Evolutionary conservation across 2,797 vertebrate species (phyloP), one percentile per base, ranked within the genome.

Genomic region (Tiaroga cobitis): DNA sequence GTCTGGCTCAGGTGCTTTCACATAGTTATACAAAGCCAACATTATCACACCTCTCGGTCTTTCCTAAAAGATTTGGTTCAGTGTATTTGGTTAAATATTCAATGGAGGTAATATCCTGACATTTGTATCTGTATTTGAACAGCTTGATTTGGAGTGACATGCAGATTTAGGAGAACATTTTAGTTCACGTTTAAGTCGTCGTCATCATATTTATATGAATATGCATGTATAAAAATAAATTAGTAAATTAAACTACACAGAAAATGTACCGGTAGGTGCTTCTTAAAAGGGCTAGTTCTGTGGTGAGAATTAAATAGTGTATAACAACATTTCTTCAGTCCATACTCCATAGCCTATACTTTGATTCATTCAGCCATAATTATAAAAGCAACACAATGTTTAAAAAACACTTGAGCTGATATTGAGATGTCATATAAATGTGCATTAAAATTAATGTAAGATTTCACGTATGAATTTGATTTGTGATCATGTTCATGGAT

Each of bases 1-100:
- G 76, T 91, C 80, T 84, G 72, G 74, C 78, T 87, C 90, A 91
- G 84, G 89, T 90, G 87, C 82, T 65, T 78, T 80, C 73, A 86
- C 88, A 7, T 51, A 65, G 9, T 68, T 83, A 75, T 83, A 85
- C 86, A 88, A 54, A 77, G 87, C 49, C 80, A 63, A 81, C 49
- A 81, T 87, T 78, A 87, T 83, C 68, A 72, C 24, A 54, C 34
- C 43, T 61, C 32, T 69, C 13, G 5, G 63, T 54, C 29, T 76
- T 67, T 67, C 21, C 51, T 19, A 32, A 65, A 18, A 3, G 32
- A 49, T 46, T 61, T 82, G 26, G 32, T 74, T 51, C 19, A 18
- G 79, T 49, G 46, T 61, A 29, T 4, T 16, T n/a, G 2, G 29
- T 72, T 68, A 39, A 13, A 78, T 39, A 16, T 72, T 82, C 24